phyloP scores from a whole-genome alignment of 2,113 vertebrate species.

The Aegotheles bennettii region DNA sequence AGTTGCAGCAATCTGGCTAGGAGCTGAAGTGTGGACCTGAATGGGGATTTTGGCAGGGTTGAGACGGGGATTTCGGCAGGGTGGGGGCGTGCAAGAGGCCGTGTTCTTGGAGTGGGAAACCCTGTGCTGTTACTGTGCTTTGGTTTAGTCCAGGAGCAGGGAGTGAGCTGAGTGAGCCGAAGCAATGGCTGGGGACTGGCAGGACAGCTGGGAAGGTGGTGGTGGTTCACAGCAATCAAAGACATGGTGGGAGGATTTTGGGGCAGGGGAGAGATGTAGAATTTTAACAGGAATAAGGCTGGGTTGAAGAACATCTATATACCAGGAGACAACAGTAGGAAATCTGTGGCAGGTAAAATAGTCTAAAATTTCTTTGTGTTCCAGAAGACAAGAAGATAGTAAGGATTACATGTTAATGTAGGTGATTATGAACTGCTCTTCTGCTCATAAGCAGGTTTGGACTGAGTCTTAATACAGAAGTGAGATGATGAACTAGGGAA shows the following conservation, averaged over 20 bases:
- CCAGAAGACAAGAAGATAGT: neutral
- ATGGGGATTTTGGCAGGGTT: neutral
- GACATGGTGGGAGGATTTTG: rapidly evolving
- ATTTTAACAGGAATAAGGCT: neutral
- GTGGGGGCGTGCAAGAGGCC: neutral
- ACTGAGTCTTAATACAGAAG: neutral
- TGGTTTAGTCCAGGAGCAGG: neutral
- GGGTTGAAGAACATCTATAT: rapidly evolving
- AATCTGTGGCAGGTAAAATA: neutral
- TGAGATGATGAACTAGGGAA: neutral
- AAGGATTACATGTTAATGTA: neutral
- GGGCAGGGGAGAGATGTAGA: neutral
- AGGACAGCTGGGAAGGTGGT: neutral
- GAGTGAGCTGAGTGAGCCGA: rapidly evolving
- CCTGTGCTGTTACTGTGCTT: rapidly evolving
- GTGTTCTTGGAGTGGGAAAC: neutral
- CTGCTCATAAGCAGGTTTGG: rapidly evolving
- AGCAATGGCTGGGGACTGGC: neutral
- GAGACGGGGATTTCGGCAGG: neutral
- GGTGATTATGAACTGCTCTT: neutral
- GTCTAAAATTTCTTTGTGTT: neutral
- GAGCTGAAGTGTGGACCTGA: neutral
- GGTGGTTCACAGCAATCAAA: neutral
- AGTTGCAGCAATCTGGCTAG: neutral
- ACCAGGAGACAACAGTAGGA: neutral